phyloP scores from a whole-genome alignment of 2,888 invertebrate genomes.

The Agrotis segetum region DNA sequence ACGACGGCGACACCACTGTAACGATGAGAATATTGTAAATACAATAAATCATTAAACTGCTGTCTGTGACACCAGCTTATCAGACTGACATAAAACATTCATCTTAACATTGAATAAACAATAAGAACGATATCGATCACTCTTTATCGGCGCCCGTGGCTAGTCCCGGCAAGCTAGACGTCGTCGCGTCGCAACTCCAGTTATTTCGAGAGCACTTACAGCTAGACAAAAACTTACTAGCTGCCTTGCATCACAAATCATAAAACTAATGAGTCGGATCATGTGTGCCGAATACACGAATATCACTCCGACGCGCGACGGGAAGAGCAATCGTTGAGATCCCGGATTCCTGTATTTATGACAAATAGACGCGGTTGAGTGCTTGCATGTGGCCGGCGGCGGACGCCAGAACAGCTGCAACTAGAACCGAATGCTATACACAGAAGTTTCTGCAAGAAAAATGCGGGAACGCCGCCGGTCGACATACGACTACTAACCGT shows the following conservation, averaged over 20 bases:
- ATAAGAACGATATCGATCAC: conserved; percentile 18
- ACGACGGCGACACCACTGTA: background rate
- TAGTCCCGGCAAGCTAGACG: background rate
- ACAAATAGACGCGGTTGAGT: background rate
- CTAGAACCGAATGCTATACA: background rate
- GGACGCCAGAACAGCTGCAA: background rate
- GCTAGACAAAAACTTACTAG: conserved; percentile 19
- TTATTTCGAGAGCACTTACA: conserved; percentile 41
- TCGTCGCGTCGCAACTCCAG: background rate
- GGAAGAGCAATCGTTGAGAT: conserved; percentile 14
- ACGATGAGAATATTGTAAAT: background rate
- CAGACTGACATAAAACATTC: conserved; percentile 4
- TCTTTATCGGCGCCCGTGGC: background rate
- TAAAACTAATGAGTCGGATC: conserved; percentile 38
- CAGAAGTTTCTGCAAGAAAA: background rate
- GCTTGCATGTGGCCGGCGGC: background rate
- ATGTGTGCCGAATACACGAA: conserved; percentile 17
- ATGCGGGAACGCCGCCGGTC: conserved; percentile 14
- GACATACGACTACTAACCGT: background rate
- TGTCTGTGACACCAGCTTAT: background rate
- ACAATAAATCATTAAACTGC: conserved; percentile 6
- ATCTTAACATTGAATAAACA: background rate
- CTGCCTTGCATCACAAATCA: conserved; percentile 37
- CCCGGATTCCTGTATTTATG: conserved; percentile 16
- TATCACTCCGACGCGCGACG: background rate